Conservation (phyloP, 1,140 invertebrate genomes). For the Zaprionus lachaisei region DNA sequence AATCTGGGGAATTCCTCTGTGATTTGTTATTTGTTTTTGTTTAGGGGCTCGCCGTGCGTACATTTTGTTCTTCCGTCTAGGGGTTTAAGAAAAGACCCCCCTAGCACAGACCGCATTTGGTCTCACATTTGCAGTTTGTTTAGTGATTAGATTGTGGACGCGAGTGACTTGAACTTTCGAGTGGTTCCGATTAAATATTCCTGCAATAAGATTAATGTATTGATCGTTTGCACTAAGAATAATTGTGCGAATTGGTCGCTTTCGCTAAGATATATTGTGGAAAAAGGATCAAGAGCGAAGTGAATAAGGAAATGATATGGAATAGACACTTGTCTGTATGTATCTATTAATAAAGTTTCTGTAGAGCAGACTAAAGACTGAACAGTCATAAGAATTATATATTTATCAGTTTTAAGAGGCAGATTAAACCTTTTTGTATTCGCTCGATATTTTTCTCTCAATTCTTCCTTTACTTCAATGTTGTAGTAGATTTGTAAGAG, state of each 20-base stretch:
- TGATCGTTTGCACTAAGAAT: conserved; percentile 4
- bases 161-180: conserved; percentile 20
- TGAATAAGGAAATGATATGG: not conserved
- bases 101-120: not conserved
- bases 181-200: conserved; percentile 9
- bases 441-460: too few species aligned
- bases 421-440: not conserved
- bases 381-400: not conserved
- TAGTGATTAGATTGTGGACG: conserved; percentile 9
- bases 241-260: not conserved
- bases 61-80: not conserved
- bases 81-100: conserved; percentile 6
- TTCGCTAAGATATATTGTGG: too few species aligned
- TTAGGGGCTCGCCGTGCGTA: conserved; percentile 2
- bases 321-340: not conserved
- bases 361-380: too few species aligned
- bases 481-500: too few species aligned
- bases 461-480: too few species aligned
- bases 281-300: not conserved
- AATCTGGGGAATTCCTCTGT: not conserved
- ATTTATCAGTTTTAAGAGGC: not conserved
- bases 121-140: not conserved
- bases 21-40: not conserved
- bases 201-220: not conserved
- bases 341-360: not conserved